Evolutionary conservation across 92 coral and sea anemone genomes (phyloP), one percentile per base, ranked within the genome.

Genomic region (Epizoanthus scotinus): DNA sequence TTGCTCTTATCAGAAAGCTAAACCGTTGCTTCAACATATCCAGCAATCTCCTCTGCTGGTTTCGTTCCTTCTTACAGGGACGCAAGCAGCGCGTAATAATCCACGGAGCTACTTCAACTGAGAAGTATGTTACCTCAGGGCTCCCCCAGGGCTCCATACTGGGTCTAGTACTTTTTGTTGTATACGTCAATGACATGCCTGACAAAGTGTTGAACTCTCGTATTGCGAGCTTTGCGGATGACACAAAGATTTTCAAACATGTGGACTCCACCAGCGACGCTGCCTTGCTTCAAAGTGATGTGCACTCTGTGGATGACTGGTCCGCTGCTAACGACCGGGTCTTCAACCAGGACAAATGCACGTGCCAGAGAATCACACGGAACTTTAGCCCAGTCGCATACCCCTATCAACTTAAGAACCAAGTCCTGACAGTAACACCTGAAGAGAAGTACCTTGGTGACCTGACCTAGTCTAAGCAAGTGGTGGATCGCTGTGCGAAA

Each of bases 301-400:
- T 73, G 64, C 0, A 50, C 36, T 52, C 52, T 27, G 18, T 53
- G 3, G 64, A 52, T n/a, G 8, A 53, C 66, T 50, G 79, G 79
- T 52, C 79, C 0, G 27, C 19, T 9, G 26, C 65, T 26, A n/a
- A 44, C 53, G 79, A 44, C 13, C 65, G 24, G 19, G 64, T 9
- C 5, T 73, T 73, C 79, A 55, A 24, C 49, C 17, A 73, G 20
- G 49, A 29, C 65, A 73, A 56, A 31, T 73, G 64, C 52, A 69
- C 34, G 57, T 26, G 5, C 7, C 74, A 69, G 74, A 40, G 59
- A 1, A 38, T 63, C 18, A 63, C 73, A 2, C 64, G 73, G 21
- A 79, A 79, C 21, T 9, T 38, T 17, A 36, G 36, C 20, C 87
- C 84, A 18, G 77, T 84, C n/a, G n/a, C n/a, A n/a, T n/a, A n/a